Evolutionary conservation across 2,888 invertebrate genomes (phyloP).

Genomic region (Leucoma salicis): DNA sequence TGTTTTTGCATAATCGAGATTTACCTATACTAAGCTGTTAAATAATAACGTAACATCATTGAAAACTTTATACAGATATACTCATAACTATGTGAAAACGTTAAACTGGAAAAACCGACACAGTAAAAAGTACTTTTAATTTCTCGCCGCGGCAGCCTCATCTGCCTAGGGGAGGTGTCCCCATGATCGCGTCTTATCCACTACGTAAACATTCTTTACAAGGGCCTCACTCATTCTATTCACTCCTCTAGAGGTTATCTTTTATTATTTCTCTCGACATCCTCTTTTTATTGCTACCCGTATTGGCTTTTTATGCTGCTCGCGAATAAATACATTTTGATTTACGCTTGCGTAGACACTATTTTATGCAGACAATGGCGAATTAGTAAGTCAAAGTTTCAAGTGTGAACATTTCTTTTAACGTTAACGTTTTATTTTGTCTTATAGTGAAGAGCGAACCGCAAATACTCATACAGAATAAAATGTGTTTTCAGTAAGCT

Average conservation of each 20-base stretch:
- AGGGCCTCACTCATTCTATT: conserved; percentile 75
- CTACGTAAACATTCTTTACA: conserved; percentile 80
- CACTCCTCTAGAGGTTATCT: conserved; percentile 77
- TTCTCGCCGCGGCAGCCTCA: conserved; percentile 53
- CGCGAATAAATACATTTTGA: conserved; percentile 81
- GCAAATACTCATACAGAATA: conserved; percentile 39
- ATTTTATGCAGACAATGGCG: conserved; percentile 63
- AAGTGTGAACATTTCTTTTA: conserved; percentile 42
- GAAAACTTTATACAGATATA: too few species aligned
- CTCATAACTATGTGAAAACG: too few species aligned
- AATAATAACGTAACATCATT: too few species aligned
- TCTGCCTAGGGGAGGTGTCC: conserved; percentile 68
- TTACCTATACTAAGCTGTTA: too few species aligned
- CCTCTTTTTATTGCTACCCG: conserved; percentile 77
- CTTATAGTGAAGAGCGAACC: conserved; percentile 16
- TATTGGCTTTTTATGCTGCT: conserved; percentile 80
- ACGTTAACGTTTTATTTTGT: conserved; percentile 9
- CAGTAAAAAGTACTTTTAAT: conserved; percentile 66
- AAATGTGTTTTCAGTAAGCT: conserved; percentile 57
- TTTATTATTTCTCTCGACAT: conserved; percentile 77
- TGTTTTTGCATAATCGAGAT: too few species aligned
- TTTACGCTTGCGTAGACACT: conserved; percentile 67
- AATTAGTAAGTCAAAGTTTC: conserved; percentile 71
- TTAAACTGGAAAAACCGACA: conserved; percentile 45
- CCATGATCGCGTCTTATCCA: conserved; percentile 77